Base-by-base conservation (phyloP, 2,888 invertebrate species). In the Dendrolimus pini region DNA sequence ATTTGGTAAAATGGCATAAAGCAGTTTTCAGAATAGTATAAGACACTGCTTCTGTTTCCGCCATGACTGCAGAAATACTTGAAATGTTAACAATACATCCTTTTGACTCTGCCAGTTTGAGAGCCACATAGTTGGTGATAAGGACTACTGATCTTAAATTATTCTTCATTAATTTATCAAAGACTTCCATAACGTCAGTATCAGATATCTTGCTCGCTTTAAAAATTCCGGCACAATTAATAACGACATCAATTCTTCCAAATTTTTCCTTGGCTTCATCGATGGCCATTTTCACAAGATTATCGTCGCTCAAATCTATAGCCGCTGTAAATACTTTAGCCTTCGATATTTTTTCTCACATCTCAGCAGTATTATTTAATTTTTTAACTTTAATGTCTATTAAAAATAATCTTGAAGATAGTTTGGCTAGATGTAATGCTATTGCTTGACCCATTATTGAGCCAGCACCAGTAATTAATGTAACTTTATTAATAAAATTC, bases 21-120 rank as follows among this genome's bases (percentile, higher is more conserved):
- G 94, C 94, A 41, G 94, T 88, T 82, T 96, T 95, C 41, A 94
- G 93, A 89, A 95, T 93, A 62, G 87, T 84, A 74, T 96, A 96
- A 9, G 69, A 63, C 47, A 72, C 56, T 54, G 62, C 55, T 54
- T 58, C 59, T 12, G 60, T 54, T 1, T 61, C 54, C 42, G 61
- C 55, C 6, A 63, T 12, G 8, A 58, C 47, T 52, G 62, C 60
- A 1, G 60, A 41, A 2, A 70, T 55, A 61, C 78, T 79, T n/a
- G 76, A 72, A 52, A 81, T 72, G 64, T 76, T 80, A 2, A 80
- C 64, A 12, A 80, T 65, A 14, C 68, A 69, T 54, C 81, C 80
- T 60, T 76, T 72, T 12, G 63, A 71, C 61, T 74, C 65, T 42
- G 66, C 64, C 52, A 79, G 59, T 41, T 62, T 62, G 9, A 68